phyloP scores from a whole-genome alignment of 2,888 invertebrate genomes.

The Polyommatus iphigenia region DNA sequence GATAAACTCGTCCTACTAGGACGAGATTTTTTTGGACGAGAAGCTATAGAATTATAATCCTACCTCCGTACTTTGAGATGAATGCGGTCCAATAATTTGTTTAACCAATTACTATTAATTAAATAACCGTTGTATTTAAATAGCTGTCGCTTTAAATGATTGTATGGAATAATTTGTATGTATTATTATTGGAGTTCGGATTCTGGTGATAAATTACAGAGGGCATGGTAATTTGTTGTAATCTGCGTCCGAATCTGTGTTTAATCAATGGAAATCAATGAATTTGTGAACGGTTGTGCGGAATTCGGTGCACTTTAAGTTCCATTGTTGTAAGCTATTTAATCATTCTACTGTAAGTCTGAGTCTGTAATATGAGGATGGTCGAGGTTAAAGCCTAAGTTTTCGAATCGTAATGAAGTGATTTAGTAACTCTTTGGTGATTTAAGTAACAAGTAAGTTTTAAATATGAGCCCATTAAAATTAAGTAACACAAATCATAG shows the following conservation, averaged over 20 bases:
- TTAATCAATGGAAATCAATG: constrained; percentile 64
- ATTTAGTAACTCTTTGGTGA: too few relatives aligned
- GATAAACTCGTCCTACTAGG: too few relatives aligned
- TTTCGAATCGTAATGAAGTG: too few relatives aligned
- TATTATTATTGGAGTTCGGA: constrained; percentile 33
- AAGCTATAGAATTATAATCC: too few relatives aligned
- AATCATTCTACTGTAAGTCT: not conserved
- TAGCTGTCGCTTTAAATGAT: constrained; percentile 20
- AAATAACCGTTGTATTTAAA: constrained; percentile 18
- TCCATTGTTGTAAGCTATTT: not conserved
- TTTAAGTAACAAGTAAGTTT: too few relatives aligned
- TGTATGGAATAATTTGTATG: constrained; percentile 30
- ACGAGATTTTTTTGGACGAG: too few relatives aligned
- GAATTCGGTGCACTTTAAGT: constrained; percentile 22
- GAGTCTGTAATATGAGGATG: not conserved
- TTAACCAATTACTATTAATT: constrained; percentile 18
- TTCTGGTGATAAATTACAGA: constrained; percentile 42
- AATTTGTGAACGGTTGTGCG: constrained; percentile 45
- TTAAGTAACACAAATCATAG: too few relatives aligned
- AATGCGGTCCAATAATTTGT: not conserved
- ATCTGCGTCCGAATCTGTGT: constrained; percentile 56
- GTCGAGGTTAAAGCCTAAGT: too few relatives aligned
- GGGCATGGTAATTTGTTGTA: constrained; percentile 47
- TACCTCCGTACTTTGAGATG: not conserved
- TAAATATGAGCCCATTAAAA: too few relatives aligned